A percentile compares a stretch with the other conserved stretches of the same genome.
phyloP scores from a whole-genome alignment of 2,888 invertebrate species.

The Pomacea canaliculata region DNA sequence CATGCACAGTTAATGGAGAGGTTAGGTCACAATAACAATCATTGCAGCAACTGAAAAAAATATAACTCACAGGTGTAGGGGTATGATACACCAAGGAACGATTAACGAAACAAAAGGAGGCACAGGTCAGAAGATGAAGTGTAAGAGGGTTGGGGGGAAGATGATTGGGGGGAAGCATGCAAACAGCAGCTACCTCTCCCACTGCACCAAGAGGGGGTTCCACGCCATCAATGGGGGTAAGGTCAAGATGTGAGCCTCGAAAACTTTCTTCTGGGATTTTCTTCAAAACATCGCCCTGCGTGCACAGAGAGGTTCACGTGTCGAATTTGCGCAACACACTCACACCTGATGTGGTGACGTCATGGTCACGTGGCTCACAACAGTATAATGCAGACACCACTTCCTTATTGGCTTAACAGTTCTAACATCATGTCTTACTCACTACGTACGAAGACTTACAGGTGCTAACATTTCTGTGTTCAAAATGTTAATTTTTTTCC shows the following conservation, averaged over 20 bases:
- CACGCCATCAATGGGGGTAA: conserved; percentile 22
- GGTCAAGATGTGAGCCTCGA: conserved; percentile 34
- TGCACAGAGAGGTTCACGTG: neutral
- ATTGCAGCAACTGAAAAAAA: too few relatives aligned
- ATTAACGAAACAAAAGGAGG: too few relatives aligned
- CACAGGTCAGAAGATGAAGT: too few relatives aligned
- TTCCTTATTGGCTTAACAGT: neutral
- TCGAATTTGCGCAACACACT: neutral
- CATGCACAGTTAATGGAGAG: too few relatives aligned
- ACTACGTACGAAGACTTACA: neutral
- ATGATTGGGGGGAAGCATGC: neutral
- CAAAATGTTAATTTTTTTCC: too few relatives aligned
- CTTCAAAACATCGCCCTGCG: conserved; percentile 57
- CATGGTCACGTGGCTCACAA: neutral
- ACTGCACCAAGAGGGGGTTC: conserved; percentile 10
- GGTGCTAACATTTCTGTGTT: too few relatives aligned
- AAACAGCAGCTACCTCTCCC: conserved; percentile 22
- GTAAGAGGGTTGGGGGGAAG: too few relatives aligned
- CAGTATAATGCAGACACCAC: neutral
- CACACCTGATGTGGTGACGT: neutral
- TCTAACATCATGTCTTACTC: neutral
- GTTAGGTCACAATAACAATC: too few relatives aligned
- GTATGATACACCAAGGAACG: too few relatives aligned
- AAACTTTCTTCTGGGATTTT: conserved; percentile 47
- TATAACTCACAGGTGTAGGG: too few relatives aligned